These are phyloP conservation scores for Drosophila monieri DNA, from an alignment of 2,888 invertebrate species.

Conservation along the genomic window DNA sequence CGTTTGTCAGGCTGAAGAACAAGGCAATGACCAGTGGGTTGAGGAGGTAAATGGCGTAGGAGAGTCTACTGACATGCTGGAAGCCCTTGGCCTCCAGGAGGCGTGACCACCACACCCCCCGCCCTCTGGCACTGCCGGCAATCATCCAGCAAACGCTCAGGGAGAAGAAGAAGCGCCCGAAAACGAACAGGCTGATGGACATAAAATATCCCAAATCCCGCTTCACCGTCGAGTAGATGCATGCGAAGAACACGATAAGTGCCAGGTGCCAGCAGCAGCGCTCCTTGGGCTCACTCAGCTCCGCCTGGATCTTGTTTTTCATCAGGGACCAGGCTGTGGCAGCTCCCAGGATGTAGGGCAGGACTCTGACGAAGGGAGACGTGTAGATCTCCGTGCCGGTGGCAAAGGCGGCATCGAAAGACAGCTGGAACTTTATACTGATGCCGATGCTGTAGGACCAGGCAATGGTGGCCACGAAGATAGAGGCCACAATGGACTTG, in stretches of 20 bases:
- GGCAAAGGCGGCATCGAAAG: constrained; percentile 82
- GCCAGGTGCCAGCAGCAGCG: constrained; percentile 81
- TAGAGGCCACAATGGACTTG: constrained; percentile 57
- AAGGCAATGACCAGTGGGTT: constrained; percentile 86
- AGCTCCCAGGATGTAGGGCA: constrained; percentile 85
- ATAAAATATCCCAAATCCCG: constrained; percentile 84
- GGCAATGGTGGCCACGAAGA: constrained; percentile 65
- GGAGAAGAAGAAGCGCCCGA: constrained; percentile 85
- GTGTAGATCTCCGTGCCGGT: constrained; percentile 84
- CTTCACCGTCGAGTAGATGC: constrained; percentile 82
- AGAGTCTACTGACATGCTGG: constrained; percentile 85
- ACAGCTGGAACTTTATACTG: constrained; percentile 78
- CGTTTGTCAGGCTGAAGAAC: constrained; percentile 82
- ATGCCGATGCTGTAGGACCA: constrained; percentile 81
- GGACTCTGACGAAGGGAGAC: constrained; percentile 85
- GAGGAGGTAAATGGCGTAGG: constrained; percentile 86
- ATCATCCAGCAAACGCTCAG: constrained; percentile 86
- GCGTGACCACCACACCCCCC: constrained; percentile 84
- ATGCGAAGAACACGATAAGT: constrained; percentile 76
- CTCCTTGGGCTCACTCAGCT: constrained; percentile 67
- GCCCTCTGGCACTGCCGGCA: constrained; percentile 85
- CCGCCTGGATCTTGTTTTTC: constrained; percentile 72
- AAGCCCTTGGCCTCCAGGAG: constrained; percentile 82
- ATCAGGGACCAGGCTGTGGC: constrained; percentile 84
- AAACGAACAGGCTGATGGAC: constrained; percentile 85